These are phyloP conservation scores for Seladonia tumulorum DNA, from an alignment of 2,888 invertebrate species.

Conservation along the genomic window DNA sequence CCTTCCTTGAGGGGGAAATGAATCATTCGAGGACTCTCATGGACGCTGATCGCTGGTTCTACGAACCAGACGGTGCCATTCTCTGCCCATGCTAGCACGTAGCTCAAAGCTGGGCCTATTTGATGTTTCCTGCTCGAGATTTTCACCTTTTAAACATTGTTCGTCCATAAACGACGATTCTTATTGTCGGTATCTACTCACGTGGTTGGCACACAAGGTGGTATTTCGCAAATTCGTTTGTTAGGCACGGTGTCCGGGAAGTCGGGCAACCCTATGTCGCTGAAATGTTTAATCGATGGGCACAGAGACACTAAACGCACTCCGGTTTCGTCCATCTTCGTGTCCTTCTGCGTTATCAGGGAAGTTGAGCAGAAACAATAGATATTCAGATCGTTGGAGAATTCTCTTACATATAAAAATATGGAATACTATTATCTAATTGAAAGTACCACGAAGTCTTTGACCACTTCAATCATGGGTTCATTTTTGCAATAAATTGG, in stretches of 20 bases:
- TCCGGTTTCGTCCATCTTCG: constrained; percentile 69
- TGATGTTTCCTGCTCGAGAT: constrained; percentile 55
- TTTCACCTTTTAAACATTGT: neutral
- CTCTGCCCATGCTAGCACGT: constrained; percentile 70
- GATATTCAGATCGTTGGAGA: no score
- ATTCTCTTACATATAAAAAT: neutral
- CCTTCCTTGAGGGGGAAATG: constrained; percentile 51
- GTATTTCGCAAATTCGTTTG: constrained; percentile 15
- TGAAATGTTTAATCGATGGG: constrained; percentile 68
- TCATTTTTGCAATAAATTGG: constrained; percentile 74
- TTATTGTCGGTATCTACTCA: constrained; percentile 29
- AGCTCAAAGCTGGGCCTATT: constrained; percentile 68
- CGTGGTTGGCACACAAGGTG: constrained; percentile 44
- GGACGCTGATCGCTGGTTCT: constrained; percentile 65
- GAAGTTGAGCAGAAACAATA: neutral
- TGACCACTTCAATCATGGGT: constrained; percentile 69
- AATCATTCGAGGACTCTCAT: constrained; percentile 66
- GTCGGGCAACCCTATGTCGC: constrained; percentile 71
- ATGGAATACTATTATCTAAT: neutral
- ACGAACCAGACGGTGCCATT: constrained; percentile 74
- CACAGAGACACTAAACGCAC: constrained; percentile 78
- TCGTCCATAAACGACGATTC: no score
- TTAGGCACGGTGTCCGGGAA: constrained; percentile 57
- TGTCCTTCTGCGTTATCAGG: constrained; percentile 51
- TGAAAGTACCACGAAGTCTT: constrained; percentile 66